Evolutionary conservation across 2,797 vertebrate genomes (phyloP), one percentile per base, ranked within the genome.

Genomic region (Pampus argenteus): DNA sequence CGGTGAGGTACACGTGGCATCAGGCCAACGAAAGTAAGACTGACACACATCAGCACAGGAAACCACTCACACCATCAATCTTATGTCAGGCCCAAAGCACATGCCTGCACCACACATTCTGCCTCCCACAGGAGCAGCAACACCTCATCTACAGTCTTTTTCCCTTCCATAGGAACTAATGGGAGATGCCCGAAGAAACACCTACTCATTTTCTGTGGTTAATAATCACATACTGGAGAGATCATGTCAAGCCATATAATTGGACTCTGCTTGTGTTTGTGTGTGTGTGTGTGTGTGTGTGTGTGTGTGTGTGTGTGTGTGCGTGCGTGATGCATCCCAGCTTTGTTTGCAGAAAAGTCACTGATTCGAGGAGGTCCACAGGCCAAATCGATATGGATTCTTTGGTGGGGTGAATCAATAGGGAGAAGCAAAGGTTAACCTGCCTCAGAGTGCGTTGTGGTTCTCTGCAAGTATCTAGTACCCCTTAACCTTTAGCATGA

Each of bases 391-490:
- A 85, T 90, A 71, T 6, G n/a, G 57, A 80, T 78, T 80, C 62
- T 85, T 78, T 65, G 29, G 60, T 59, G 57, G 29, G 58, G 49
- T 54, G 48, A 86, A 88, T 92, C 86, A 68, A 90, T 87, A 68
- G 47, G 26, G 13, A 76, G 67, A 83, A 66, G 71, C 82, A 86
- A 87, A 87, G 78, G 88, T 89, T 88, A 90, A 82, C 76, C 66
- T 76, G 69, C 67, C 68, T 74, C 74, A 56, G 73, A 64, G 56
- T 76, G 50, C 5, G 20, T 69, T 74, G 81, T 70, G 79, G 66
- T 71, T 78, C 59, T 48, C 66, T 74, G 57, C 66, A 65, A 77
- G 61, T 47, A 55, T 60, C 71, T 25, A 10, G 49, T 54, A 31
- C n/a, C 73, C 78, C 61, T 70, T 83, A 74, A 84, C 86, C 84